These are phyloP conservation scores for Setipinna tenuifilis DNA, from an alignment of 2,797 vertebrate genomes.

Conservation along the genomic window DNA sequence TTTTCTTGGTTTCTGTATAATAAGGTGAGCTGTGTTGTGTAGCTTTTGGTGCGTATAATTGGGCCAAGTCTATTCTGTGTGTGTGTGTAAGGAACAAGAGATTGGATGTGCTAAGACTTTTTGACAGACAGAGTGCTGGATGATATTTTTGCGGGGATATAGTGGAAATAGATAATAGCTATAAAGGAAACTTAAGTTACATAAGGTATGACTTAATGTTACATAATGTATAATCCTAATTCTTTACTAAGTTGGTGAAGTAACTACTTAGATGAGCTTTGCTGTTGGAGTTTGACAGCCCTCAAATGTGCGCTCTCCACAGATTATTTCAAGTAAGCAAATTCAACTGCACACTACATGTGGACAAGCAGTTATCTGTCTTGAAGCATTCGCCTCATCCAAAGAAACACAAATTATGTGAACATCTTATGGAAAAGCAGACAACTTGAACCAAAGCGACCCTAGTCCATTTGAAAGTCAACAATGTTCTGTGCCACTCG, in stretches of 20 bases:
- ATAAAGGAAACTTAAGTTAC: background rate
- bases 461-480: constrained; percentile 10
- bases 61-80: constrained; percentile 35
- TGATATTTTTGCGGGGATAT: constrained; percentile 18
- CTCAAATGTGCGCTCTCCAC: background rate
- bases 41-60: constrained; percentile 16
- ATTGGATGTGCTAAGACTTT: background rate
- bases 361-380: background rate
- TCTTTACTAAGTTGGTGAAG: constrained; percentile 27
- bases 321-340: constrained; percentile 51
- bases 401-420: background rate
- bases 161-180: constrained; percentile 20
- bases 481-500: background rate
- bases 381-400: background rate
- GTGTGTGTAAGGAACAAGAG: constrained; percentile 29
- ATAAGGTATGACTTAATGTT: background rate
- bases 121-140: background rate
- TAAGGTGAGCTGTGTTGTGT: background rate
- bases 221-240: constrained; percentile 34
- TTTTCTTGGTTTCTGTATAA: background rate
- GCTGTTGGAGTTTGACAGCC: background rate
- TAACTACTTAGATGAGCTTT: constrained; percentile 10
- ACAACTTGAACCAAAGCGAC: background rate
- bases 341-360: constrained; percentile 33
- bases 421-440: background rate